Evolutionary conservation across 1,140 invertebrate species (phyloP), one percentile per base, ranked within the genome.

Genomic region (Lineus longissimus): DNA sequence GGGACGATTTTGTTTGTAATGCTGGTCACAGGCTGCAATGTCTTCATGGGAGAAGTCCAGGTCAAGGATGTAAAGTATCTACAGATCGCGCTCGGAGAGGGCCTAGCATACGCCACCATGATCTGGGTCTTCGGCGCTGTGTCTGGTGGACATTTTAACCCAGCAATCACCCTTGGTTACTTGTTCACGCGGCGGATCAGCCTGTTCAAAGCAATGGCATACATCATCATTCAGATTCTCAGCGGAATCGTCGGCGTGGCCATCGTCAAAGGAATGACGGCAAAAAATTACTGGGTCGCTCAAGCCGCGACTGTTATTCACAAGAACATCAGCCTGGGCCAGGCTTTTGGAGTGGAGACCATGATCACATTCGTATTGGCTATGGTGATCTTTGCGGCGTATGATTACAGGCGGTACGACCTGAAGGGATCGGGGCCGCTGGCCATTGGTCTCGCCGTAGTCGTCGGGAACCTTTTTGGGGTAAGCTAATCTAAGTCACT

Each of bases 291-390:
- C 23, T 15, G 7, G 2, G 55, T 6, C 4, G 13, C 23, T 27
- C 17, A 17, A n/a, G 59, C 33, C 19, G 47, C 47, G 2, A 27
- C 43, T 13, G 61, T 62, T 0, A 69, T 76, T 9, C 58, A 43
- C 13, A 40, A n/a, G 11, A 19, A 45, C 2, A 54, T 77, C n/a
- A 73, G 68, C 0, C 62, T 70, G 19, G 71, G 70, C 58, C 90
- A 95, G 83, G 94, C 87, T 0, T 83, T 95, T 45, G 82, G 90
- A 13, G 85, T 96, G 27, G 95, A 97, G 81, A 86, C 88, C 0
- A 79, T 95, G 65, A 88, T 95, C 64, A 95, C 94, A 0, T 94
- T 95, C 77, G 82, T 96, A 0, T 82, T 97, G 64, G 88, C 95
- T 0, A 84, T 95, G 45, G 90, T 94, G 11, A 90, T 97, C 7